These are phyloP conservation scores for Pseudopodoces humilis DNA, from an alignment of 2,113 vertebrate genomes.

Conservation along the genomic window DNA sequence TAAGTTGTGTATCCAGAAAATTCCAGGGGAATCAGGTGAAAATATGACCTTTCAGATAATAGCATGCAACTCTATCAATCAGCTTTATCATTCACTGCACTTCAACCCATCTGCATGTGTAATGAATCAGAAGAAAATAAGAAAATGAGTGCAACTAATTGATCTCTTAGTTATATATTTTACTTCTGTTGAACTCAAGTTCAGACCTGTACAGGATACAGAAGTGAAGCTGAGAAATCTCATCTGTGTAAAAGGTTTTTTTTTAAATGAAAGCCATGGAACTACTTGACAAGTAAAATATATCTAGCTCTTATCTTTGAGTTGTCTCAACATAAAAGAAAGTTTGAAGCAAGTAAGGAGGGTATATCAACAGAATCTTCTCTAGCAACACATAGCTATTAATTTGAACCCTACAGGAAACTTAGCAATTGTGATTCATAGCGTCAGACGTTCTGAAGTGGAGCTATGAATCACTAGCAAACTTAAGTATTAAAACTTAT, in stretches of 20 bases:
- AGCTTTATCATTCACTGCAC: constrained; percentile 33
- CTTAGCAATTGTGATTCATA: not conserved
- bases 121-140: constrained; percentile 49
- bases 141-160: not conserved
- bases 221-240: not conserved
- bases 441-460: not conserved
- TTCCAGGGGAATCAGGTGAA: constrained; percentile 61
- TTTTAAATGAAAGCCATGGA: constrained; percentile 8
- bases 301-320: constrained; percentile 1
- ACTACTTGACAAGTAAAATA: constrained; percentile 1
- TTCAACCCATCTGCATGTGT: constrained; percentile 18
- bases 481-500: not conserved
- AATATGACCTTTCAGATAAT: constrained; percentile 63
- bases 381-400: constrained; percentile 1
- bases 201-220: not conserved
- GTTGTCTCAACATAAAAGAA: not conserved
- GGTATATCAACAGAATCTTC: constrained; percentile 4
- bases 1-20: constrained; percentile 38
- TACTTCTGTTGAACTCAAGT: not conserved
- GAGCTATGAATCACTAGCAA: not conserved
- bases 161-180: not conserved
- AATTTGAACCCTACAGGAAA: constrained; percentile 6
- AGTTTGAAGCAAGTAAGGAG: not conserved
- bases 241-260: not conserved
- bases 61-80: constrained; percentile 50